Evolutionary conservation across 53 echinoderm and acorn worm species (phyloP).

Genomic region (Antedon mediterranea): DNA sequence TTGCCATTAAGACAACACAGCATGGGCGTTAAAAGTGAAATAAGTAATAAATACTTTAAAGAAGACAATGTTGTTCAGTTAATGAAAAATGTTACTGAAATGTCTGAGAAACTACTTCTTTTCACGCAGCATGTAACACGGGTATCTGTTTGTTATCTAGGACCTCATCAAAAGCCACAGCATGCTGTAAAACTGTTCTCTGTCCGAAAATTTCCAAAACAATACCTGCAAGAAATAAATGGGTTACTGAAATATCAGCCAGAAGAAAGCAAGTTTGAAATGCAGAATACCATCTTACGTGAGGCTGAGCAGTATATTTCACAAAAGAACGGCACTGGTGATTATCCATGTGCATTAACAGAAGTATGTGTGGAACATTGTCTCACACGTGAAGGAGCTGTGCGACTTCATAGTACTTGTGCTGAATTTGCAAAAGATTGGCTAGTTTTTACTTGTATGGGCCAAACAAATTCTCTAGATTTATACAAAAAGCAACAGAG

Average conservation of each 20-base stretch:
- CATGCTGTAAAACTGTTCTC: too few relatives aligned
- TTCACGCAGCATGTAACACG: slow-evolving; percentile 62
- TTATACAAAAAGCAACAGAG: too few relatives aligned
- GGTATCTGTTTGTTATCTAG: slow-evolving; percentile 5
- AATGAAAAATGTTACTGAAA: too few relatives aligned
- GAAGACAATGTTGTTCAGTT: slow-evolving; percentile 19
- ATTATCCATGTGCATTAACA: background rate
- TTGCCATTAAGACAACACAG: too few relatives aligned
- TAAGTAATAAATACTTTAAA: slow-evolving; percentile 25
- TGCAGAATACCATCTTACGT: background rate
- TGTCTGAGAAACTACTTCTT: too few relatives aligned
- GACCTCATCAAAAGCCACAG: background rate
- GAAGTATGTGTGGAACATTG: background rate
- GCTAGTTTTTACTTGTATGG: background rate
- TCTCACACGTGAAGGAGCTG: slow-evolving; percentile 4
- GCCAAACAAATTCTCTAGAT: background rate
- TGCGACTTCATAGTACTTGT: slow-evolving; percentile 36
- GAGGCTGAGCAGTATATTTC: background rate
- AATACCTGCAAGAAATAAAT: background rate
- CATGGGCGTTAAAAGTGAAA: slow-evolving; percentile 9
- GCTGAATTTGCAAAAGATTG: background rate
- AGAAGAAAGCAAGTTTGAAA: background rate
- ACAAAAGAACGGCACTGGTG: background rate
- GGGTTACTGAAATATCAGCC: background rate
- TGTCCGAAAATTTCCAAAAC: background rate